Base-by-base conservation (phyloP, 2,797 vertebrate genomes). In the Platyrinchus mystaceus region DNA sequence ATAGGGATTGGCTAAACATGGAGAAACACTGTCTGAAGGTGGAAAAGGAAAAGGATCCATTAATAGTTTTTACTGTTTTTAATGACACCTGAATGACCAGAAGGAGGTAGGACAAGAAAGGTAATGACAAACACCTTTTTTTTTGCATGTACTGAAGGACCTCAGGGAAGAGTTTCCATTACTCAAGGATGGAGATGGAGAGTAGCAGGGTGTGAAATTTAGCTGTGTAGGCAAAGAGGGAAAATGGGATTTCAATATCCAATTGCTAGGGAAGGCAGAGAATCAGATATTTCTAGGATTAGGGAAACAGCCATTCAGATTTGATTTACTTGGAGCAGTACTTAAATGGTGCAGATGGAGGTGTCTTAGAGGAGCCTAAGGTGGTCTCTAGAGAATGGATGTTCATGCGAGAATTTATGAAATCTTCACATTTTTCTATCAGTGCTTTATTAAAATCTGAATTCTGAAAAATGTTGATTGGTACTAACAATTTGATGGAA, bases 361-460 rank as follows among this genome's bases (percentile, higher is more conserved):
- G 28, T 89, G 67, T n/a, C 93, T 79, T 80, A 77, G 75, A 87
- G 60, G n/a, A 92, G 47, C 80, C 75, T 92, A 43, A 82, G 90
- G 75, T 90, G 34, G 39, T 87, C 89, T 58, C 60, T 77, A 18
- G 26, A 77, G 81, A 94, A 85, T 77, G 71, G 68, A 84, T 76
- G 24, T 71, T 66, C 63, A 39, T 70, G 70, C 75, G 41, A 87
- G 58, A 68, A 82, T 87, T 87, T 82, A 60, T 79, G 60, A 90
- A 83, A 93, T 93, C 27, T 49, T 95, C 22, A 23, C 23, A 37
- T 93, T 89, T 93, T 90, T 83, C 60, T 87, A 50, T 83, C 58
- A 83, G 12, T 55, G 64, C 80, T 89, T 74, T 95, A 89, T 90
- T 95, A 89, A 94, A 94, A 88, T 68, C 74, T 94, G 78, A 85